Evolutionary conservation across 2,797 vertebrate genomes (phyloP), one percentile per base, ranked within the genome.

Genomic region (Alectoris magna): DNA sequence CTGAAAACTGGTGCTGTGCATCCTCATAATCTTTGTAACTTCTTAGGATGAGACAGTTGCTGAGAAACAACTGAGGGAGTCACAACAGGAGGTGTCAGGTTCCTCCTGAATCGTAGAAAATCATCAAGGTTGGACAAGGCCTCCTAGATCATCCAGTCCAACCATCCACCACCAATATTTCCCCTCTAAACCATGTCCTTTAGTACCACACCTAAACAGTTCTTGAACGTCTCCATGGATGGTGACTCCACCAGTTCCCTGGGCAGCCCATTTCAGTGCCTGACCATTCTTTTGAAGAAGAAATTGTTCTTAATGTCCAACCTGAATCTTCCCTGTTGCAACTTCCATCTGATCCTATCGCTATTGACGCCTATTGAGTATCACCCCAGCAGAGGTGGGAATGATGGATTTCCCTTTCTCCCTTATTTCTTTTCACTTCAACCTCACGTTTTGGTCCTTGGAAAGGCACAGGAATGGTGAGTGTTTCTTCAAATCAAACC

Each of bases 381-480:
- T 39, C 27, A 24, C 31, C 44, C 31, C 53, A 27, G 48, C 34
- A 34, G 62, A 34, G 43, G 26, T 43, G 14, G 6, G n/a, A 71
- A n/a, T 48, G 14, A 34, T 38, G 10, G 56, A 31, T 36, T 31
- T 53, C 24, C 13, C 46, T 9, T 27, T 62, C 17, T 29, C 26
- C 11, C 29, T 44, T 44, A 21, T 26, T 24, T 13, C 24, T 21
- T 68, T 60, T 22, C 10, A 5, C 38, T n/a, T 5, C 68, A 66
- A 6, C 48, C 24, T 12, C 16, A 0, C 1, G 1, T 3, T 12
- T 34, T 72, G 18, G 29, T 18, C 41, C 53, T 59, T 66, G 38
- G 14, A n/a, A 44, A 74, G 24, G 5, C 2, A 0, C 1, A 18
- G 18, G 13, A n/a, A 1, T 22, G 11, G 3, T 18, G 56, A 19